A percentile compares a stretch with the other conserved stretches of the same genome.
Evolutionary conservation across 1,140 invertebrate genomes (phyloP).

Genomic region (Aphelenchoides avenae): DNA sequence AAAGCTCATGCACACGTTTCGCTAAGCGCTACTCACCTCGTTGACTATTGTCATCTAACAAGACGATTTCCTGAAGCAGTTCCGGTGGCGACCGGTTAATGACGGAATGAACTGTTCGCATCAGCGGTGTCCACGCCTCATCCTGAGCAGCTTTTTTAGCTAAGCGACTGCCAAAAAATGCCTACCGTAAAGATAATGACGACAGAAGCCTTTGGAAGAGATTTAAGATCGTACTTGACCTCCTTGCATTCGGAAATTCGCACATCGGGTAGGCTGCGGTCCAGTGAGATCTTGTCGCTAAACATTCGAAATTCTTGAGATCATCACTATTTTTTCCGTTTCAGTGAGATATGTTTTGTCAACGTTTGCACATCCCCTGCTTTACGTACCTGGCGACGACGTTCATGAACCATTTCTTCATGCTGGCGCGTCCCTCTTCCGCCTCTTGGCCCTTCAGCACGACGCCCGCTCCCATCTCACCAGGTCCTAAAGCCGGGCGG

Average conservation of each 20-base stretch:
- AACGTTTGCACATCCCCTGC: slow-evolving; percentile 8
- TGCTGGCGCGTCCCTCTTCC: slow-evolving; percentile 22
- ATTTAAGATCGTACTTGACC: slow-evolving; percentile 26
- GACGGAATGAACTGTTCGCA: slow-evolving; percentile 80
- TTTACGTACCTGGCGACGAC: slow-evolving; percentile 32
- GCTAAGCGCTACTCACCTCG: slow-evolving; percentile 62
- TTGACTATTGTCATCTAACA: slow-evolving; percentile 82
- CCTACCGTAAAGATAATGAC: slow-evolving; percentile 72
- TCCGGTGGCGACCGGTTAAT: slow-evolving; percentile 72
- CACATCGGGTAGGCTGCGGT: slow-evolving; percentile 30
- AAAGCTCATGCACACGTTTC: neutral
- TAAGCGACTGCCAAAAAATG: neutral
- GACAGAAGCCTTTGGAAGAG: slow-evolving; percentile 28
- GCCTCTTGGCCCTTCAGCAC: slow-evolving; percentile 27
- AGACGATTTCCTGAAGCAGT: slow-evolving; percentile 75
- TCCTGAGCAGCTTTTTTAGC: slow-evolving; percentile 63
- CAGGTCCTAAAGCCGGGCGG: slow-evolving; percentile 18
- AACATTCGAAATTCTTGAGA: neutral
- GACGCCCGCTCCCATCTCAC: slow-evolving; percentile 40
- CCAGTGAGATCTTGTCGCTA: slow-evolving; percentile 44
- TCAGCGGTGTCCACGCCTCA: slow-evolving; percentile 77
- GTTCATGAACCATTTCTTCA: slow-evolving; percentile 54
- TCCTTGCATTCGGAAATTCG: slow-evolving; percentile 30
- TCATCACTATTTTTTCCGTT: slow-evolving; percentile 8
- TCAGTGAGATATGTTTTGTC: slow-evolving; percentile 1